phyloP scores from a whole-genome alignment of 2,888 invertebrate species.

The Herminia tarsipennalis region DNA sequence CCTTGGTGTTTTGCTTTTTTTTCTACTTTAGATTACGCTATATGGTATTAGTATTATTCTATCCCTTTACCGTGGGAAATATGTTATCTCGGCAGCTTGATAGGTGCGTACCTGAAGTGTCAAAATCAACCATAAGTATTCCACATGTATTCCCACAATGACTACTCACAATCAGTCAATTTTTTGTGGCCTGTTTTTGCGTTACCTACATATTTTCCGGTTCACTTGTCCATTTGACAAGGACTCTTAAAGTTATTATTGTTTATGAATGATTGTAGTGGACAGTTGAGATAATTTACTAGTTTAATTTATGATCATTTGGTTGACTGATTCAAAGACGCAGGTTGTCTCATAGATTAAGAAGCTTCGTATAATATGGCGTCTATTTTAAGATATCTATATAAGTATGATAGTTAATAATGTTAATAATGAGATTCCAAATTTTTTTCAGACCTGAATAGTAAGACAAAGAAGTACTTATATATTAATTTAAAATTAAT shows the following conservation, averaged over 20 bases:
- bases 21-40: no score
- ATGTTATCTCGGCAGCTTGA: constrained; percentile 6
- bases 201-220: constrained; percentile 46
- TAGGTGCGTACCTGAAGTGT: background rate
- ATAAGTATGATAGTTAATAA: no score
- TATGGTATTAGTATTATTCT: background rate
- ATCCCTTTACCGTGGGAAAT: constrained; percentile 1
- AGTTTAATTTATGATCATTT: constrained; percentile 1
- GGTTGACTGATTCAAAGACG: background rate
- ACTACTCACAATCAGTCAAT: constrained; percentile 28
- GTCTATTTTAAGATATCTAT: no score
- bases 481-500: no score
- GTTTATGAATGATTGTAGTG: constrained; percentile 10
- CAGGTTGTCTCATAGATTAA: background rate
- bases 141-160: constrained; percentile 22
- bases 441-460: no score
- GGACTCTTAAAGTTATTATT: constrained; percentile 34
- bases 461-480: no score
- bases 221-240: constrained; percentile 46
- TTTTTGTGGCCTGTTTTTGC: constrained; percentile 36
- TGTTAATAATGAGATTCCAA: no score
- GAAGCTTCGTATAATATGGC: no score
- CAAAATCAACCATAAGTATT: constrained; percentile 3
- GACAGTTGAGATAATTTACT: background rate
- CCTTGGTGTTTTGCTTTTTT: no score